Evolutionary conservation across 2,113 vertebrate species (phyloP).

Genomic region (Illadopsis cleaveri): DNA sequence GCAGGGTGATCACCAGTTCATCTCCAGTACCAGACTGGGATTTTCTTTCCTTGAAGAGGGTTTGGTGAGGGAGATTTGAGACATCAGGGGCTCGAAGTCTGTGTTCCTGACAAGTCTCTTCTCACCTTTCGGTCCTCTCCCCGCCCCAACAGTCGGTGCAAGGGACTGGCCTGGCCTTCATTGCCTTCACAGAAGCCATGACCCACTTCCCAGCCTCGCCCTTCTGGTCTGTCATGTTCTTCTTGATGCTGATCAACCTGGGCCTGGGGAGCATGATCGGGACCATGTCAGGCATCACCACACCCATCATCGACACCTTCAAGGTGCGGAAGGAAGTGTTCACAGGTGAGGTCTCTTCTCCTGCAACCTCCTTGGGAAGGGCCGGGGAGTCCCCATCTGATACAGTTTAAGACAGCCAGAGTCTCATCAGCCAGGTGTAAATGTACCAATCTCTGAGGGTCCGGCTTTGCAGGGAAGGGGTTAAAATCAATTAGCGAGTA

Average conservation of each 20-base stretch:
- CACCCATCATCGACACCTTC: slow-evolving; percentile 94
- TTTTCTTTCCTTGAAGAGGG: not conserved
- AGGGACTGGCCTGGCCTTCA: slow-evolving; percentile 98
- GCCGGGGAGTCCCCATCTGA: not conserved
- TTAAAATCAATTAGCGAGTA: too few species aligned
- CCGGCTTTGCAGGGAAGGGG: too few species aligned
- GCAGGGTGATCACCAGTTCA: not conserved
- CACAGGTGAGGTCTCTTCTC: slow-evolving; percentile 84
- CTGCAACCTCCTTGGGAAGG: not conserved
- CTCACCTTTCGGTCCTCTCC: not conserved
- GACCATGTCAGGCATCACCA: slow-evolving; percentile 98
- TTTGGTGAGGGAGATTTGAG: not conserved
- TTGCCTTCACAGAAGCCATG: slow-evolving; percentile 99
- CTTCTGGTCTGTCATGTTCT: slow-evolving; percentile 99
- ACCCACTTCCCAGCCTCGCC: slow-evolving; percentile 96
- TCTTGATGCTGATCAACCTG: slow-evolving; percentile 98
- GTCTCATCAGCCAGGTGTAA: too few species aligned
- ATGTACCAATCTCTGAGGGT: too few species aligned
- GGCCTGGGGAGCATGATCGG: slow-evolving; percentile 98
- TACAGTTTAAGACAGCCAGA: too few species aligned
- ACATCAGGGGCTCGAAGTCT: not conserved
- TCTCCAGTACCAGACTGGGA: not conserved
- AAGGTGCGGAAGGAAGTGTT: slow-evolving; percentile 97
- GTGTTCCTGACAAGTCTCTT: not conserved
- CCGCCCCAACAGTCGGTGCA: slow-evolving; percentile 85